A percentile compares a stretch with the other conserved stretches of the same genome.
phyloP scores from a whole-genome alignment of 2,888 invertebrate species.

The Scotopteryx bipunctaria region DNA sequence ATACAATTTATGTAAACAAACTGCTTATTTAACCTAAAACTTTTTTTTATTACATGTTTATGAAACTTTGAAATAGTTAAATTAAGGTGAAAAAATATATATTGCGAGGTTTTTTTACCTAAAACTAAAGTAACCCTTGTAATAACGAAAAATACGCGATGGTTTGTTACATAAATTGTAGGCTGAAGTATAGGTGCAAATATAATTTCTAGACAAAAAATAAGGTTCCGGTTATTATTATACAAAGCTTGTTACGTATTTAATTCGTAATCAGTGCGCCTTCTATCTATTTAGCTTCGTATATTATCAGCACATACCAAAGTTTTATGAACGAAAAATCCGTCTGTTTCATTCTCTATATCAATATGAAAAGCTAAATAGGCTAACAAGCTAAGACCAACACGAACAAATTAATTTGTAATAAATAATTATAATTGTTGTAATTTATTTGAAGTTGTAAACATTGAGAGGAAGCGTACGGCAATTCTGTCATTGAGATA shows the following conservation, averaged over 20 bases:
- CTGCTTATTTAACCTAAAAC: too few species aligned
- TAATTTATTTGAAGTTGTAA: slow-evolving; percentile 32
- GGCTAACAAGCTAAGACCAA: slow-evolving; percentile 35
- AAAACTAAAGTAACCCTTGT: too few species aligned
- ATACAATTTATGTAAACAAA: too few species aligned
- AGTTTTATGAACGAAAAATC: not conserved
- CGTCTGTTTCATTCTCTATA: not conserved
- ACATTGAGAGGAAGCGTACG: slow-evolving; percentile 55
- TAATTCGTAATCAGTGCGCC: slow-evolving; percentile 3
- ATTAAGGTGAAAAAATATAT: too few species aligned
- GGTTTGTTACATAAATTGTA: not conserved
- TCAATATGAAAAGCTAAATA: slow-evolving; percentile 10
- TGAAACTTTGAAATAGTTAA: too few species aligned
- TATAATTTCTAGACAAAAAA: not conserved
- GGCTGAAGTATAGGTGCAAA: too few species aligned
- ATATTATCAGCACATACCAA: slow-evolving; percentile 4
- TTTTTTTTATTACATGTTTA: too few species aligned
- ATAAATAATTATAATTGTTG: slow-evolving; percentile 17
- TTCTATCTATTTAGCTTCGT: not conserved
- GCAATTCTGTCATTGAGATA: slow-evolving; percentile 64
- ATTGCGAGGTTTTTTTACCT: too few species aligned
- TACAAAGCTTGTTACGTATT: slow-evolving; percentile 3
- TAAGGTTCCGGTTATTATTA: slow-evolving; percentile 1
- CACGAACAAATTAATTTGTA: slow-evolving; percentile 17
- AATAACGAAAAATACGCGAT: too few species aligned